phyloP scores from a whole-genome alignment of 2,888 invertebrate species.

The Hydrotaea cyrtoneurina region DNA sequence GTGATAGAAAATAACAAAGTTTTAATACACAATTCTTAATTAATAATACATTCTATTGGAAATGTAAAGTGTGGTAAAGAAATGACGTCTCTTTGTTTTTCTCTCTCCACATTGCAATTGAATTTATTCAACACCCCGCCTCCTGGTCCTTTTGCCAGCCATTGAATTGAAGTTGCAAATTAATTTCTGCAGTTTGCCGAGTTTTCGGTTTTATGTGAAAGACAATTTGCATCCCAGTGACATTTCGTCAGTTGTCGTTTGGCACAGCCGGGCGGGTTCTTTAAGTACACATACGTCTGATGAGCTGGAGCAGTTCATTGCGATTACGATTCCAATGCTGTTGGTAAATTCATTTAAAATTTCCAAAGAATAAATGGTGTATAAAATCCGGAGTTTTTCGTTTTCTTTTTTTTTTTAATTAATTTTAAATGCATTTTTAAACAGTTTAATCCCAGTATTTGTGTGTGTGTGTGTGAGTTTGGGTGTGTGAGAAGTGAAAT shows the following conservation, averaged over 20 bases:
- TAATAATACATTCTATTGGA: constrained; percentile 41
- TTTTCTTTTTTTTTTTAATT: constrained; percentile 70
- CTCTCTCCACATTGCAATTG: not conserved
- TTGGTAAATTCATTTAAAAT: constrained; percentile 28
- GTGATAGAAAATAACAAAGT: constrained; percentile 28
- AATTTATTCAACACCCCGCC: not conserved
- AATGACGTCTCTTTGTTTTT: not conserved
- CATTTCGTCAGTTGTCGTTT: not conserved
- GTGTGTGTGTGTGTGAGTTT: too few species aligned
- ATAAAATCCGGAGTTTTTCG: constrained; percentile 53
- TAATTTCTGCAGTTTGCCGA: too few species aligned
- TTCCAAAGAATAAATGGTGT: constrained; percentile 1
- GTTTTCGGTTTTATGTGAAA: not conserved
- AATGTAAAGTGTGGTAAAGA: constrained; percentile 29
- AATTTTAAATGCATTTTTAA: constrained; percentile 70
- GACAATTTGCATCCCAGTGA: constrained; percentile 1
- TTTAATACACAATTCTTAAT: constrained; percentile 44
- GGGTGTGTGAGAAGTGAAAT: too few species aligned
- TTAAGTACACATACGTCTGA: not conserved
- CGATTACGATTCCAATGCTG: too few species aligned
- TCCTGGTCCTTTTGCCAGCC: not conserved
- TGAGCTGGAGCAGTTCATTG: not conserved
- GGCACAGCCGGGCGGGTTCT: not conserved
- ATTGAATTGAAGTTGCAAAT: not conserved
- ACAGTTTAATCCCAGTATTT: constrained; percentile 43